Conservation (phyloP, 2,888 invertebrate species). For the Homarus gammarus region DNA sequence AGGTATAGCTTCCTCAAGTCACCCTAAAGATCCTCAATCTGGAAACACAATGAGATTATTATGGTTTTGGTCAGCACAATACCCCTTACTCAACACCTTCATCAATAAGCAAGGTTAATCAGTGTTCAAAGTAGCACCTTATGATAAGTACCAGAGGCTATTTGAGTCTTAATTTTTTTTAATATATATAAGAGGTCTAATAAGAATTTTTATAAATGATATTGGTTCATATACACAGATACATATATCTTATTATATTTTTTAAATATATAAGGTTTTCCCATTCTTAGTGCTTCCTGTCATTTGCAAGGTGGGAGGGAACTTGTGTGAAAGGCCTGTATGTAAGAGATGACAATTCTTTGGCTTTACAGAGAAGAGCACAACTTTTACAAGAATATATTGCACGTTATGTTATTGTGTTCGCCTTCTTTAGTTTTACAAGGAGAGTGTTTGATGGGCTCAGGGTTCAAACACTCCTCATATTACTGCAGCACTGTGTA, state of each 20-base stretch:
- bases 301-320: slow-evolving; percentile 36
- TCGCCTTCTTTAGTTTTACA: no score
- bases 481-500: no score
- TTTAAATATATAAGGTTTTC: slow-evolving; percentile 35
- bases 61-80: slow-evolving; percentile 7
- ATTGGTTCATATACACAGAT: slow-evolving; percentile 38
- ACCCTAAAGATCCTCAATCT: not conserved
- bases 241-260: slow-evolving; percentile 35
- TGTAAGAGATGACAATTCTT: not conserved
- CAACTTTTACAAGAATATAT: not conserved
- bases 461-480: no score
- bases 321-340: slow-evolving; percentile 24
- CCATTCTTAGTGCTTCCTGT: slow-evolving; percentile 37
- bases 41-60: not conserved
- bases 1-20: not conserved
- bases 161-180: slow-evolving; percentile 33
- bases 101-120: not conserved
- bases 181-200: slow-evolving; percentile 37
- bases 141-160: slow-evolving; percentile 42
- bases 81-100: slow-evolving; percentile 13
- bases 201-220: slow-evolving; percentile 41
- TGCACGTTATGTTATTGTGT: no score
- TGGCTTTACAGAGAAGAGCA: not conserved
- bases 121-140: slow-evolving; percentile 35
- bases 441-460: no score